phyloP scores from a whole-genome alignment of 2,888 invertebrate genomes.

The Stenchaetothrips biformis region DNA sequence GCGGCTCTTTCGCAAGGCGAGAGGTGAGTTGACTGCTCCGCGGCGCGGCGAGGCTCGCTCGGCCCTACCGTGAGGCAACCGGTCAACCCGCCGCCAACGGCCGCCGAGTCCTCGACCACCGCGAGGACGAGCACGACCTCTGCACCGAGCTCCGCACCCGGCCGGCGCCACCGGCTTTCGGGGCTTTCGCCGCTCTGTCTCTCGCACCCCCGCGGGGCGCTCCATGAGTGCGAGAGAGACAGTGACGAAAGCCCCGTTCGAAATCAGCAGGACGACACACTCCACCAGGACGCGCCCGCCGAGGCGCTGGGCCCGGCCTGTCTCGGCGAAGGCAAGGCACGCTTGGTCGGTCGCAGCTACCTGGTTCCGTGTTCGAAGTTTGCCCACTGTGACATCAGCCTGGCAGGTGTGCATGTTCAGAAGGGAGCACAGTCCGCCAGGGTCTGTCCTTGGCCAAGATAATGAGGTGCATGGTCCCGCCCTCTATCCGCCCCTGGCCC shows the following conservation, averaged over 20 bases:
- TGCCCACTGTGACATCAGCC: no score
- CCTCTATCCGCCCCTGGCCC: no score
- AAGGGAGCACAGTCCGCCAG: no score
- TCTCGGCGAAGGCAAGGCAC: no score
- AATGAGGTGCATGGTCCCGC: no score
- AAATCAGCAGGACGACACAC: no score
- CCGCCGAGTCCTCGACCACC: neutral
- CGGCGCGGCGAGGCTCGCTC: neutral
- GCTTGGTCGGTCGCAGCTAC: no score
- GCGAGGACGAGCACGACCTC: neutral
- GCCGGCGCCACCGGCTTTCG: neutral
- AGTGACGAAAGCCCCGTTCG: neutral
- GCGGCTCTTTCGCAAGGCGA: conserved; percentile 17
- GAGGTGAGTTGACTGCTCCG: conserved; percentile 15
- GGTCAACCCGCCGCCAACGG: neutral
- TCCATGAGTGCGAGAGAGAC: neutral
- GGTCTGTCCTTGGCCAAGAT: no score
- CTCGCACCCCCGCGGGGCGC: neutral
- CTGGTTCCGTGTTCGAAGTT: no score
- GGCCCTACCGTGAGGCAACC: conserved; percentile 10
- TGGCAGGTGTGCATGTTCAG: no score
- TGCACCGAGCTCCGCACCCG: neutral
- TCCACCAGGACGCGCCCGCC: neutral
- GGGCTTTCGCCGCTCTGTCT: no score
- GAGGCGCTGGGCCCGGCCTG: no score